Evolutionary conservation across 2,888 invertebrate species (phyloP), one percentile per base, ranked within the genome.

Genomic region (Cephonodes hylas): DNA sequence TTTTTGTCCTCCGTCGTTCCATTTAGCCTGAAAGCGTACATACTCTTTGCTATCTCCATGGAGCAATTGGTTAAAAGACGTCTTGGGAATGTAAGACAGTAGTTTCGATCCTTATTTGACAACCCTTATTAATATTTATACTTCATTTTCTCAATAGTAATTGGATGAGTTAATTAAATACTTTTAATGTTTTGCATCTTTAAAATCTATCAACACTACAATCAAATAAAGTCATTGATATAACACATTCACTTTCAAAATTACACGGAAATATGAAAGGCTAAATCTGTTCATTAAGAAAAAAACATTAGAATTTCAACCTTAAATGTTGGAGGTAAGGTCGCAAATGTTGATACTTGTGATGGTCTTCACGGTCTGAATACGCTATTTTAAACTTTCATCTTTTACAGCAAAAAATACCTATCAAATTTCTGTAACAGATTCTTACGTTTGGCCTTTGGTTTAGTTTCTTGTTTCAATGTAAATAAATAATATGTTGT

Each of bases 191-290:
- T 38, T 4, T n/a, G 3, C 38, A n/a, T 10, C 20, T 0, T 44
- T 18, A 8, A 1, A 2, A 8, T 1, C 15, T 23, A 2, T 20
- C 3, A 42, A 58, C 5, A 13, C 8, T 22, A 56, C n/a, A 6
- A 22, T 20, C 22, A 38, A 23, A 42, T 58, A 42, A 34, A 42
- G 23, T 58, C 22, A 42, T 58, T 38, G 38, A 58, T 20, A 38
- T n/a, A 57, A 38, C 38, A 57, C 58, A 22, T 58, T 58, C 27
- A 60, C 27, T 34, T 58, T 58, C 42, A 45, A 42, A 42, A 44
- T 25, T 59, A 23, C 20, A 20, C 22, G 34, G 22, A 57, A 57
- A 38, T 34, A 22, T 58, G 38, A 42, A 42, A 42, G 38, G 34
- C 1, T 31, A 6, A 18, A 31, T 25, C 18, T 34, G 6, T n/a